A percentile compares a stretch with the other conserved stretches of the same genome.
Evolutionary conservation across 2,113 vertebrate genomes (phyloP).

Genomic region (Setophaga kirtlandii): DNA sequence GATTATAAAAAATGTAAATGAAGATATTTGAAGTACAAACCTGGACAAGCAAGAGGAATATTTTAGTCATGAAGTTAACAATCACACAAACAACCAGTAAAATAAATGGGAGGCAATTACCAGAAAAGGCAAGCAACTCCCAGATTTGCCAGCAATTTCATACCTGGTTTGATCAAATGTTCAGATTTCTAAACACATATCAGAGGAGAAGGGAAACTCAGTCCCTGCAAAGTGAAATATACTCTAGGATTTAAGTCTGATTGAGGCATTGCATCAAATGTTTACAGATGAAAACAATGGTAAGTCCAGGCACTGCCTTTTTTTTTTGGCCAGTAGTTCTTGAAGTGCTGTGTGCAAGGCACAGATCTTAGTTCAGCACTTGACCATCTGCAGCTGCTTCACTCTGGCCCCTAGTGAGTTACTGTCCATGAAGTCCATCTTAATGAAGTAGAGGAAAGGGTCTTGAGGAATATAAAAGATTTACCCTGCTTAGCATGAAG

Average conservation of each 20-base stretch:
- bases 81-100: background rate
- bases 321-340: background rate
- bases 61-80: background rate
- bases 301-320: background rate
- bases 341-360: background rate
- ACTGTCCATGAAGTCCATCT: slow-evolving; percentile 47
- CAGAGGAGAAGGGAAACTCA: background rate
- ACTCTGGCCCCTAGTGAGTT: slow-evolving; percentile 24
- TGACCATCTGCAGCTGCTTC: slow-evolving; percentile 59
- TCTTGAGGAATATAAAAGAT: slow-evolving; percentile 56
- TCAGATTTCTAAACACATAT: background rate
- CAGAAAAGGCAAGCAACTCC: background rate
- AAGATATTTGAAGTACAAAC: slow-evolving; percentile 39
- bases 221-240: background rate
- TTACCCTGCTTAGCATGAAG: slow-evolving; percentile 13
- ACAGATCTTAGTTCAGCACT: slow-evolving; percentile 19
- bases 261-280: background rate
- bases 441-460: slow-evolving; percentile 49
- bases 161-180: background rate
- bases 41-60: background rate
- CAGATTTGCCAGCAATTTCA: background rate
- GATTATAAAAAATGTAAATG: slow-evolving; percentile 35
- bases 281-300: background rate
- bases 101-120: background rate
- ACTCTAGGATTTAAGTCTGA: background rate